phyloP scores from a whole-genome alignment of 2,797 vertebrate species.

The Hydrolagus colliei region DNA sequence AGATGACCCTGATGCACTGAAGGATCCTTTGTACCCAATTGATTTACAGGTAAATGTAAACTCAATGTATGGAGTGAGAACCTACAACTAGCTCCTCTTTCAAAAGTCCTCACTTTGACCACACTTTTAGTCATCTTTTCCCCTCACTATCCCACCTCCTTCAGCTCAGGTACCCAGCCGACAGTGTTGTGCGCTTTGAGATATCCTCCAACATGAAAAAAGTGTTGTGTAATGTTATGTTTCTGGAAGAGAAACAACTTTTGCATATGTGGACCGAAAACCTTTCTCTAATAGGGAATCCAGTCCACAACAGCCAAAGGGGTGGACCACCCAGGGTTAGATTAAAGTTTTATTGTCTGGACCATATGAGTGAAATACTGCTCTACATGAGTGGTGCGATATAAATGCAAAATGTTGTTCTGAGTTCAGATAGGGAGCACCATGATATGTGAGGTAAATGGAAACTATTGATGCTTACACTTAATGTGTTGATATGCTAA shows the following conservation, averaged over 20 bases:
- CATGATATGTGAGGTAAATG: not conserved
- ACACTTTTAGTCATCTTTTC: not conserved
- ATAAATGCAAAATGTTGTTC: not conserved
- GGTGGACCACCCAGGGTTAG: not conserved
- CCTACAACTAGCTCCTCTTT: not conserved
- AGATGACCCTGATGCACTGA: slow-evolving; percentile 91
- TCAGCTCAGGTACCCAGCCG: not conserved
- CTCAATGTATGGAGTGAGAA: not conserved
- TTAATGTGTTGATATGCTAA: not conserved
- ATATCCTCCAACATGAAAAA: slow-evolving; percentile 28
- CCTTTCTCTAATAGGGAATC: too few relatives aligned
- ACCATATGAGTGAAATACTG: too few relatives aligned
- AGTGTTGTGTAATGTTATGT: not conserved
- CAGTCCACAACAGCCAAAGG: too few relatives aligned
- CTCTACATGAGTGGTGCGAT: too few relatives aligned
- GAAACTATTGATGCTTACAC: not conserved
- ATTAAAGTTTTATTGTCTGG: fast-evolving
- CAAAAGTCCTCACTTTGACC: not conserved
- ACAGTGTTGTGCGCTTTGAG: not conserved
- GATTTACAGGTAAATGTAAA: slow-evolving; percentile 78
- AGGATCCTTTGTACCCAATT: slow-evolving; percentile 93
- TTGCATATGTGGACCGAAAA: too few relatives aligned
- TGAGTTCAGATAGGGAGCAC: too few relatives aligned
- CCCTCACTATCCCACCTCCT: not conserved
- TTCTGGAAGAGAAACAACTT: not conserved